These are phyloP conservation scores for Euplagia quadripunctaria DNA, from an alignment of 2,888 invertebrate species.

Conservation along the genomic window DNA sequence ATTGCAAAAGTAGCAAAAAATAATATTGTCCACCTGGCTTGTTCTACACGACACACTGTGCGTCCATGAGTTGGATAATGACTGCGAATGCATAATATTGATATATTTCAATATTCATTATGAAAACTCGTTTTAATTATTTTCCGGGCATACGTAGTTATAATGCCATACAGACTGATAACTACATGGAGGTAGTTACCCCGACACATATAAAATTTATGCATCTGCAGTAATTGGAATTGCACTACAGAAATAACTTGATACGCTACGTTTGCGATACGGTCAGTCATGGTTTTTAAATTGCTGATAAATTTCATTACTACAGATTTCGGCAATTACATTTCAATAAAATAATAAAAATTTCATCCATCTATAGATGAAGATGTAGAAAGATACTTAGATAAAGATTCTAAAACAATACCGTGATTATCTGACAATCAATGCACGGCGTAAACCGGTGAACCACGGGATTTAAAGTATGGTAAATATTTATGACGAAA, in stretches of 20 bases:
- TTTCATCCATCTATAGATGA: not conserved
- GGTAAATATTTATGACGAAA: no score
- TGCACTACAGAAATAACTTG: constrained; percentile 48
- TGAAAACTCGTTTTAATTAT: constrained; percentile 40
- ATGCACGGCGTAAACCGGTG: no score
- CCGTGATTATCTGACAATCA: no score
- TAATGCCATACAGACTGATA: constrained; percentile 41
- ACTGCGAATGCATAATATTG: not conserved
- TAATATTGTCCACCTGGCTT: no score
- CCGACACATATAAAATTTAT: constrained; percentile 53
- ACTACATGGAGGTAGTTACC: constrained; percentile 32
- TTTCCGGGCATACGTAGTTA: constrained; percentile 27
- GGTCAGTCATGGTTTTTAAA: constrained; percentile 35
- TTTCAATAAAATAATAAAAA: not conserved
- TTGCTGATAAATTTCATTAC: constrained; percentile 34
- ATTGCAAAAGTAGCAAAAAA: no score
- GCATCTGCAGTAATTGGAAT: constrained; percentile 54
- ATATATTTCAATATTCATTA: constrained; percentile 1
- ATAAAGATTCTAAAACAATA: not conserved
- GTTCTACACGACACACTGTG: no score
- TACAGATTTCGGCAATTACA: constrained; percentile 22
- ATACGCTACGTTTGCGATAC: constrained; percentile 34
- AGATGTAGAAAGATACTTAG: not conserved
- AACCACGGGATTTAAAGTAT: no score
- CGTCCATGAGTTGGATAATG: not conserved